phyloP scores from a whole-genome alignment of 2,113 vertebrate species.

The Campylomormyrus numenius region DNA sequence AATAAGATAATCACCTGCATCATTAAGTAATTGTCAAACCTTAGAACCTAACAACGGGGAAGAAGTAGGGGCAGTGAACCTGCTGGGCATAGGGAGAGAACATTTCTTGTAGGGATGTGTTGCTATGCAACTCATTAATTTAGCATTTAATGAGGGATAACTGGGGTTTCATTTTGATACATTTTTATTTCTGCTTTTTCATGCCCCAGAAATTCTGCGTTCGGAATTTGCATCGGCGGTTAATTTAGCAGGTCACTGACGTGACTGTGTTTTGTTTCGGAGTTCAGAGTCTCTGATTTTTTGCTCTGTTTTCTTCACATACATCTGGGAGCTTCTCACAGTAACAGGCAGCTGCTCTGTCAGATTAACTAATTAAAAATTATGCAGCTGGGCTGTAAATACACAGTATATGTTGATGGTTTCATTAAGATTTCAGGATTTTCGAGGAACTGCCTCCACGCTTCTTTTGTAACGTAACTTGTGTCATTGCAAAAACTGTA shows the following conservation, averaged over 20 bases:
- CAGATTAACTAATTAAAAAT: not conserved
- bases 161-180: not conserved
- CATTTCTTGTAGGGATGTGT: not conserved
- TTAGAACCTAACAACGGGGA: not conserved
- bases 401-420: not conserved
- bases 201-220: not conserved
- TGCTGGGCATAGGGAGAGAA: not conserved
- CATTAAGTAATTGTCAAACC: not conserved
- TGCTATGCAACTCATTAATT: constrained; percentile 2
- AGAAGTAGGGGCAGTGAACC: not conserved
- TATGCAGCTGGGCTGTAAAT: not conserved
- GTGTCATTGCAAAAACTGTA: not conserved
- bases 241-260: not conserved
- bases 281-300: not conserved
- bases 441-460: not conserved
- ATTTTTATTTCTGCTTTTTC: not conserved
- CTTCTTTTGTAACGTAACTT: not conserved
- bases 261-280: not conserved
- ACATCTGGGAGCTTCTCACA: not conserved
- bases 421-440: not conserved
- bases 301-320: not conserved
- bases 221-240: not conserved
- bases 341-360: not conserved
- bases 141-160: not conserved
- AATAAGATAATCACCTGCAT: not conserved